Evolutionary conservation across 2,113 vertebrate genomes (phyloP).

Genomic region (Tenebrosternarchus preto): DNA sequence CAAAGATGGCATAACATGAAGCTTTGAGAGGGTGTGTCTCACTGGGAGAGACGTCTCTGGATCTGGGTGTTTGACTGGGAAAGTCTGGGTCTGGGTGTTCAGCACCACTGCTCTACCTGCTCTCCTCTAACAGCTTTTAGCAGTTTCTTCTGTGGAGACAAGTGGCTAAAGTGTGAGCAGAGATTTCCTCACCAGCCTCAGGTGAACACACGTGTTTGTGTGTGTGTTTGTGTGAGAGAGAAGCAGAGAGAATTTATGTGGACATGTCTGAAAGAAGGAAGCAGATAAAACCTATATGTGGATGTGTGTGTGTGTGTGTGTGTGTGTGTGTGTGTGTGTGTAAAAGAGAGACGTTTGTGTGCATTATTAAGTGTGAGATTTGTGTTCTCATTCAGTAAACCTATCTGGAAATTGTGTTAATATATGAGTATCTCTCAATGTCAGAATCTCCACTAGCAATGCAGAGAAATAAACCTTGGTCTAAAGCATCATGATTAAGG

Average conservation of each 20-base stretch:
- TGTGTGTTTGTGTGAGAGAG: not conserved
- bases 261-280: no score
- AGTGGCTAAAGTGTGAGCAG: no score
- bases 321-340: no score
- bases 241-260: not conserved
- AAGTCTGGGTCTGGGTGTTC: no score
- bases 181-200: conserved; percentile 37
- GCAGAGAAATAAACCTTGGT: no score
- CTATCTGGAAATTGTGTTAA: not conserved
- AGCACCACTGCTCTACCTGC: not conserved
- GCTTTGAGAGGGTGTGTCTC: not conserved
- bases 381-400: not conserved
- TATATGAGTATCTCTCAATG: no score
- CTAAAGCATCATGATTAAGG: not conserved
- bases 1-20: not conserved
- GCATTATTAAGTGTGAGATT: not conserved
- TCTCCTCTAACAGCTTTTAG: conserved; percentile 41
- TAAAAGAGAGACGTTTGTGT: no score
- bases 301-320: no score
- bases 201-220: not conserved
- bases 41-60: no score
- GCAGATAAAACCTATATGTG: no score
- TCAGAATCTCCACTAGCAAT: not conserved
- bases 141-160: conserved; percentile 62
- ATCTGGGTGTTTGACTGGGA: no score